Base-by-base conservation (phyloP, 2,797 vertebrate genomes). In the Poeciliopsis presidionis region DNA sequence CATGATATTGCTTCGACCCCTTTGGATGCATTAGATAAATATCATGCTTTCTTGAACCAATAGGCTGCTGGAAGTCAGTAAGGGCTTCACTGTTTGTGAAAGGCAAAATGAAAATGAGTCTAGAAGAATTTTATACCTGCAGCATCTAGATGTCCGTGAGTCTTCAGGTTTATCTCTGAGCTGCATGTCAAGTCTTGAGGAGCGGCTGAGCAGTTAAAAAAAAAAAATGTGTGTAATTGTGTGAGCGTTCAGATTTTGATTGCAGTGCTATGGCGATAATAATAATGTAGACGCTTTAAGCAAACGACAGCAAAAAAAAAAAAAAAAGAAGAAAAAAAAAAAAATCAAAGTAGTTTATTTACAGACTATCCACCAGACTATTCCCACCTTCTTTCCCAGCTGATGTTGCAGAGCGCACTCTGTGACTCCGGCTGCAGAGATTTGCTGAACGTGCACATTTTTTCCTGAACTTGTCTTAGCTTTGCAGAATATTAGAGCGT, bases 391-490 rank as follows among this genome's bases (percentile, higher is more conserved):
- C 28, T 45, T 39, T 18, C 45, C 25, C 8, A 13, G 72, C 84
- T 82, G 79, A 74, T 80, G 81, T 30, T 83, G 85, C 87, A 84
- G 76, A 81, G 76, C 71, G 73, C 75, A 79, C 84, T 81, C 82
- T 12, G 53, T 86, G 86, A 89, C 84, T 90, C 86, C 36, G 30
- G 77, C 73, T 46, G 25, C 69, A 75, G 82, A 82, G 73, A 75
- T 84, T 47, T 86, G 91, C 90, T 92, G 89, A 91, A 69, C 81
- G 13, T 43, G 89, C 89, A 89, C 90, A 91, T 93, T 91, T 83
- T 30, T 84, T 93, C 51, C 4, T 51, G 30, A 67, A 77, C 83
- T 84, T 72, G 73, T 88, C 84, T 81, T 11, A 74, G 76, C 85
- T 70, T 12, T 81, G 75, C 74, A 51, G 55, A 59, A 84, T 89